phyloP scores from a whole-genome alignment of 2,113 vertebrate genomes.

The Urocitellus parryii region DNA sequence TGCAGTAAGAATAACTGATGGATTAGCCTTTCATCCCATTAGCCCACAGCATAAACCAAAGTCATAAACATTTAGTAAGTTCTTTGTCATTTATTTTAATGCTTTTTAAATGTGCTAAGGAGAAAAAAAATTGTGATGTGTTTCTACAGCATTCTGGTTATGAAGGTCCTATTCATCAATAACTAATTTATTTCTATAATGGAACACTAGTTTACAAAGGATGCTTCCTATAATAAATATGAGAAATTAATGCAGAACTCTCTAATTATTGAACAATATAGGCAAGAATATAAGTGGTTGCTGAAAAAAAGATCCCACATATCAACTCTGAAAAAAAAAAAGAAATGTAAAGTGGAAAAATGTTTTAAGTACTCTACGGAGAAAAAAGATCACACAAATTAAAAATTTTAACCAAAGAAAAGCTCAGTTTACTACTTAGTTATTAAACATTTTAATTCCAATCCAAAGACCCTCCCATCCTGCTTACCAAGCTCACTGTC shows the following conservation, averaged over 20 bases:
- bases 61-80: conserved; percentile 81
- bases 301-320: conserved; percentile 43
- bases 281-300: conserved; percentile 42
- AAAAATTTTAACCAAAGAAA: conserved; percentile 36
- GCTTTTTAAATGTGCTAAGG: conserved; percentile 83
- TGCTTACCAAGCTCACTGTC: neutral
- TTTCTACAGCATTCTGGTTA: conserved; percentile 78
- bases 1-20: conserved; percentile 75
- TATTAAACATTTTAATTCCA: conserved; percentile 49
- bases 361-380: neutral
- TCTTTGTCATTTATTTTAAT: conserved; percentile 84
- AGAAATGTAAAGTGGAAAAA: neutral
- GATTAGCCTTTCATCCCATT: conserved; percentile 78
- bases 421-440: neutral
- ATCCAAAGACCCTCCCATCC: neutral
- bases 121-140: conserved; percentile 82
- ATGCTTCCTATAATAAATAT: conserved; percentile 72
- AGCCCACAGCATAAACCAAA: conserved; percentile 79
- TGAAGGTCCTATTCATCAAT: conserved; percentile 84
- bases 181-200: conserved; percentile 83
- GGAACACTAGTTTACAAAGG: conserved; percentile 79
- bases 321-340: neutral
- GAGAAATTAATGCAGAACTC: conserved; percentile 62
- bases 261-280: conserved; percentile 72
- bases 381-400: neutral